Evolutionary conservation across 2,888 invertebrate genomes (phyloP), one percentile per base, ranked within the genome.

Genomic region (Dasypogon diadema): DNA sequence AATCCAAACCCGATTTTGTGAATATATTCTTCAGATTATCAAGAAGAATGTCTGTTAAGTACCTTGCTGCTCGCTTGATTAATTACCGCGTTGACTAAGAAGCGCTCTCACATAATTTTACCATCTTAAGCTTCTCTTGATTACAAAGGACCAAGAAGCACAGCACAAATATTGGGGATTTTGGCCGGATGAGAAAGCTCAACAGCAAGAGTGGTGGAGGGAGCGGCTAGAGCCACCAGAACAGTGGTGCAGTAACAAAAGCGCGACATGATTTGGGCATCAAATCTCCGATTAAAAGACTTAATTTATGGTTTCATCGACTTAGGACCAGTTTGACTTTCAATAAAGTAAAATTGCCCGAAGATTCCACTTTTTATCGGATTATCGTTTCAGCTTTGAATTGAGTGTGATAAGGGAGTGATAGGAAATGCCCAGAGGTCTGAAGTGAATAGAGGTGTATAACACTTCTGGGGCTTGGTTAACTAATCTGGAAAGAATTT

Each of bases 301-400:
- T 55, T 72, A 72, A 72, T 72, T 72, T 72, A 72, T 72, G 72
- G 72, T 72, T 54, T 72, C 72, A 18, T 21, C 72, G 37, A 21
- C 72, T 72, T 55, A 55, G 14, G 21, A 14, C 70, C 70, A 16
- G 42, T 22, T 21, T 18, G 56, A 54, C 54, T 54, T 70, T 70
- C 51, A 70, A 70, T 70, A 70, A 70, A 70, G 51, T 70, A 70
- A 70, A 54, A 30, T 70, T 16, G 65, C 24, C 46, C 12, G 48
- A 8, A 65, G 65, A 65, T 65, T 48, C 65, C 65, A 46, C 46
- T 65, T 48, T 63, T 65, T 65, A 65, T 46, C 65, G 48, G 65
- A 21, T 65, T 65, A 65, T 21, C 63, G 37, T 37, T 30, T 63
- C 63, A 37, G 37, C 30, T n/a, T 34, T 26, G 60, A 34, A 34